Base-by-base conservation (phyloP, 2,797 vertebrate genomes). In the Hippopotamyrus pictus region DNA sequence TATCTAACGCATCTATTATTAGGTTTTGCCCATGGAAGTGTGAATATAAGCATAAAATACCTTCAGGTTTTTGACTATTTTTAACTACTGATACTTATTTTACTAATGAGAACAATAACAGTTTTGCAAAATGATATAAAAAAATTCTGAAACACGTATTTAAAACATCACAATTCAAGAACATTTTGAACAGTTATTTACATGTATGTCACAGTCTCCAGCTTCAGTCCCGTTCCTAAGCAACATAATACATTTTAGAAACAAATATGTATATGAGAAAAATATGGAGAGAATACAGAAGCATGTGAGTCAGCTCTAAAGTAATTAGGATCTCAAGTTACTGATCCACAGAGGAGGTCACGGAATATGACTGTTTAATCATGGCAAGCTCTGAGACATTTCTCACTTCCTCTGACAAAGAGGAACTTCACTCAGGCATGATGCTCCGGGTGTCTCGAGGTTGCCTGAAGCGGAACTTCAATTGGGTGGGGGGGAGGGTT, bases 401-500 rank as follows among this genome's bases (percentile, higher is more conserved):
- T 89, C 89, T 82, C 89, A 91, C 91, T 90, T 87, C 29, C 85
- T 93, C 92, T 95, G 93, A 94, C 93, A 93, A 93, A 93, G 91
- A 92, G 88, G 83, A 50, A 2, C 48, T 11, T 50, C 9, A 50
- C 48, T 51, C 92, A 92, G 91, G 92, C 12, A 5, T 44, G 88
- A 91, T 90, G 92, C 90, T 93, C 92, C 1, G 7, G 2, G 14
- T 11, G 33, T 6, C 17, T 79, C 1, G 5, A 8, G 33, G 14
- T 79, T 94, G 5, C 94, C 92, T 93, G 94, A 95, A 92, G 95
- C 92, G 91, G 92, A 95, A 2, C 17, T 19, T 37, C 8, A 91
- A 91, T 94, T 92, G 92, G 91, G 92, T 6, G 1, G 8, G 88
- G 91, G 91, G 92, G 17, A 1, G 19, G 89, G 91, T n/a, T 90